Conservation (phyloP, 2,113 vertebrate genomes). For the Rhizomys pruinosus region DNA sequence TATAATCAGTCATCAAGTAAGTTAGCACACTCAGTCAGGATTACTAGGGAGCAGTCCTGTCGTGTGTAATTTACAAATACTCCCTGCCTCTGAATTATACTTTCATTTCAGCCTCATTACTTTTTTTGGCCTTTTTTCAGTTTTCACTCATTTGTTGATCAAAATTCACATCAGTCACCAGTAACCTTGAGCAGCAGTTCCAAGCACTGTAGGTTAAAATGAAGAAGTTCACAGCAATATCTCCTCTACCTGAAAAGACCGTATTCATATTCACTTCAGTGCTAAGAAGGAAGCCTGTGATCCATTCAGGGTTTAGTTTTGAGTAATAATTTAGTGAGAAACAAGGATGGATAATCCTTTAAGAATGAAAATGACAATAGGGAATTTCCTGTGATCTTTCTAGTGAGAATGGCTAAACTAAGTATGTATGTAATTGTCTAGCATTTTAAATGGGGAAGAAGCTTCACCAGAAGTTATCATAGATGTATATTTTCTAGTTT, state of each 20-base stretch:
- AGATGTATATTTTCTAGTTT: not conserved
- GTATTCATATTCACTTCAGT: conserved; percentile 23
- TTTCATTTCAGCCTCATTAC: conserved; percentile 57
- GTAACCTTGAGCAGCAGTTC: conserved; percentile 54
- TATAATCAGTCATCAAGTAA: conserved; percentile 50
- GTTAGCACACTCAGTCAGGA: conserved; percentile 19
- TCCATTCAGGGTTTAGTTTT: not conserved
- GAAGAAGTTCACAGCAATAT: conserved; percentile 3
- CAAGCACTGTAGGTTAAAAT: conserved; percentile 42
- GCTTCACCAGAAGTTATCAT: not conserved
- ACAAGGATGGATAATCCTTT: not conserved
- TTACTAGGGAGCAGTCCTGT: not conserved
- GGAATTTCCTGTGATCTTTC: not conserved
- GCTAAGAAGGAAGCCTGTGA: conserved; percentile 11
- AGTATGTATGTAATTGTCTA: not conserved
- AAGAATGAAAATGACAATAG: not conserved
- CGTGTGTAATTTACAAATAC: conserved; percentile 68
- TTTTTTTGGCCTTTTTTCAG: conserved; percentile 66
- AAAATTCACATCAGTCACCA: conserved; percentile 61
- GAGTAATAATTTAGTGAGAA: conserved; percentile 30
- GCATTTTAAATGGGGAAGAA: not conserved
- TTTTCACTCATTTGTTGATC: conserved; percentile 59
- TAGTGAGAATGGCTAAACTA: not conserved
- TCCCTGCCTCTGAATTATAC: conserved; percentile 29
- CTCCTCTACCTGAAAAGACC: conserved; percentile 38